Conservation (phyloP, 2,888 invertebrate species). For the Eumerus sabulonum region DNA sequence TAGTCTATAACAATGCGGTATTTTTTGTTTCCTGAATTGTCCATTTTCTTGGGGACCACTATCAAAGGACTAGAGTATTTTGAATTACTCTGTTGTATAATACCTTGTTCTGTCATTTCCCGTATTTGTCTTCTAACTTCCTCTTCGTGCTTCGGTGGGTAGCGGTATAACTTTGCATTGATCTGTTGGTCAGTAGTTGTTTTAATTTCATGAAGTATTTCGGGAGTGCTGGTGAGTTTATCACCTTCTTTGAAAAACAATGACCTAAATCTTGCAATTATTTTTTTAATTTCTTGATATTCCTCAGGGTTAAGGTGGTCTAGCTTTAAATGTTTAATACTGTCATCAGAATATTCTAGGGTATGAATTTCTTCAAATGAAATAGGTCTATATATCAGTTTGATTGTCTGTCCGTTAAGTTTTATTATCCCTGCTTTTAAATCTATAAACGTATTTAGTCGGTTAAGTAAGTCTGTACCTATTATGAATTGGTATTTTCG, state of each 20-base stretch:
- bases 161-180: constrained; percentile 11
- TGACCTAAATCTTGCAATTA: constrained; percentile 28
- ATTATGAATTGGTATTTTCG: constrained; percentile 40
- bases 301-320: constrained; percentile 50
- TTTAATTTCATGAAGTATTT: constrained; percentile 39
- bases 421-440: constrained; percentile 18
- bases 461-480: constrained; percentile 25
- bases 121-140: constrained; percentile 17
- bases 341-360: constrained; percentile 28
- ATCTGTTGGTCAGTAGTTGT: constrained; percentile 20
- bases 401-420: too few relatives aligned
- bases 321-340: constrained; percentile 33
- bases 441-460: constrained; percentile 15
- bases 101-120: constrained; percentile 14
- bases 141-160: constrained; percentile 11
- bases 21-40: constrained; percentile 54
- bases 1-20: constrained; percentile 59
- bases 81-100: constrained; percentile 15
- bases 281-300: constrained; percentile 31
- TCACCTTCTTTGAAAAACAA: too few relatives aligned
- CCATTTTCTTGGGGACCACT: constrained; percentile 37
- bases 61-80: constrained; percentile 21
- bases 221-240: constrained; percentile 40
- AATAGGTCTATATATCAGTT: too few relatives aligned
- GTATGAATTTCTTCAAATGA: constrained; percentile 32